Base-by-base conservation (phyloP, 1,140 invertebrate species). In the Pseudomyrmex cubaensis region DNA sequence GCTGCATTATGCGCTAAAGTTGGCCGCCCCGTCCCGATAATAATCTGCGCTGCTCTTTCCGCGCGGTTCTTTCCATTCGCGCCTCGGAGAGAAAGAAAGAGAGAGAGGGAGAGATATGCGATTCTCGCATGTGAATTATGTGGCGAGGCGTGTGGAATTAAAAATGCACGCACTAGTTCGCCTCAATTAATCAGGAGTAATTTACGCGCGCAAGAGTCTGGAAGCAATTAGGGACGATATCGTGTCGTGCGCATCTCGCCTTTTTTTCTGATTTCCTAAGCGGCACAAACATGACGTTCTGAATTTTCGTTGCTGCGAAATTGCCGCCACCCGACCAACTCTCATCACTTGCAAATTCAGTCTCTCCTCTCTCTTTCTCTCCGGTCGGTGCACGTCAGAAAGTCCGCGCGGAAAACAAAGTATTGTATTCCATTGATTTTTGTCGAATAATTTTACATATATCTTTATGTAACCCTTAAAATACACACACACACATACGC, bases 111-210 rank as follows among this genome's bases (percentile, higher is more conserved):
- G 83, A 64, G 85, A 85, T 84, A 77, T 56, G 46, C 44, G 35
- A 85, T 85, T 72, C 35, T 35, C 73, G 25, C 64, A 20, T 67
- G 46, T 46, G 76, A 77, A 77, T 85, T 84, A 15, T 50, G 66
- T 66, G 52, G 48, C 78, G 46, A 52, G 54, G 15, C 70, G 74
- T 46, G 64, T 63, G 54, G 56, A 85, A 80, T 85, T 50, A 80
- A 85, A 73, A 52, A 54, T 69, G 57, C 62, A 73, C 85, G 57
- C 50, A 70, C 63, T 86, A 86, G 84, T 74, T 70, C 61, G 84
- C 75, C 50, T 61, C 56, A 64, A 74, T 85, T 74, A 86, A 73
- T 85, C 78, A 57, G 52, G 35, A 48, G 77, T 82, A 86, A 86
- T 85, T 80, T 80, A 80, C 76, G 76, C 54, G 76, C 66, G 76